Percentiles rank a stretch among this genome's conserved stretches.
Evolutionary conservation across 2,797 vertebrate species (phyloP).

Genomic region (Microchirus variegatus): DNA sequence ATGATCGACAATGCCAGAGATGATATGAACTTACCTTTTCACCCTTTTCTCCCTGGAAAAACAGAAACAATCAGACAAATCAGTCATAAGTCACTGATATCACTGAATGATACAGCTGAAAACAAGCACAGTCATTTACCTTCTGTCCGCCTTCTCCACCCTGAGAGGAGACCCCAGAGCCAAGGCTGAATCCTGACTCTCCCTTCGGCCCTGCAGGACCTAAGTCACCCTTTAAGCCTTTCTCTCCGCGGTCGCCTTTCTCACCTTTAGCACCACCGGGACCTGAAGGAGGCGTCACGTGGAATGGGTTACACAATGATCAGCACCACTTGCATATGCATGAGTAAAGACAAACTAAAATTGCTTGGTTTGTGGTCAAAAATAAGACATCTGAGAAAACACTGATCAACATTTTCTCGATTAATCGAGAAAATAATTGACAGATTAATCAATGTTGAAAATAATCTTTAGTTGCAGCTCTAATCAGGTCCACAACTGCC

Average conservation of each 20-base stretch:
- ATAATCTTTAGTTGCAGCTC: no score
- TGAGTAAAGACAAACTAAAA: no score
- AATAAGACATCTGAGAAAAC: no score
- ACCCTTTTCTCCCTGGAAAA: conserved; percentile 84
- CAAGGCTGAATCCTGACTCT: conserved; percentile 58
- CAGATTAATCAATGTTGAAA: no score
- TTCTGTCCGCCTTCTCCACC: conserved; percentile 73
- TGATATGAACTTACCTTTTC: conserved; percentile 56
- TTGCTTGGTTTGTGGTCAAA: no score
- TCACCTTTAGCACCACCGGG: conserved; percentile 64
- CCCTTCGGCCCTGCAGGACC: conserved; percentile 80
- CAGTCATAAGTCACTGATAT: background rate
- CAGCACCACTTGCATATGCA: background rate
- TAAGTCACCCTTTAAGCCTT: conserved; percentile 58
- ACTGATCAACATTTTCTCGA: background rate
- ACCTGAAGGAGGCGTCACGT: conserved; percentile 12
- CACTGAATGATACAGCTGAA: background rate
- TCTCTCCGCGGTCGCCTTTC: conserved; percentile 80
- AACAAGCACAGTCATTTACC: conserved; percentile 58
- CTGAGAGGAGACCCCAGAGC: conserved; percentile 38
- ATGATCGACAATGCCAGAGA: background rate
- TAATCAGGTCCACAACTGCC: no score
- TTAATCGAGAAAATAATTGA: no score
- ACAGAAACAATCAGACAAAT: conserved; percentile 4
- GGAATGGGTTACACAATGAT: background rate